These are phyloP conservation scores for Leptocoma aspasia DNA, from an alignment of 2,113 vertebrate species.

Conservation along the genomic window DNA sequence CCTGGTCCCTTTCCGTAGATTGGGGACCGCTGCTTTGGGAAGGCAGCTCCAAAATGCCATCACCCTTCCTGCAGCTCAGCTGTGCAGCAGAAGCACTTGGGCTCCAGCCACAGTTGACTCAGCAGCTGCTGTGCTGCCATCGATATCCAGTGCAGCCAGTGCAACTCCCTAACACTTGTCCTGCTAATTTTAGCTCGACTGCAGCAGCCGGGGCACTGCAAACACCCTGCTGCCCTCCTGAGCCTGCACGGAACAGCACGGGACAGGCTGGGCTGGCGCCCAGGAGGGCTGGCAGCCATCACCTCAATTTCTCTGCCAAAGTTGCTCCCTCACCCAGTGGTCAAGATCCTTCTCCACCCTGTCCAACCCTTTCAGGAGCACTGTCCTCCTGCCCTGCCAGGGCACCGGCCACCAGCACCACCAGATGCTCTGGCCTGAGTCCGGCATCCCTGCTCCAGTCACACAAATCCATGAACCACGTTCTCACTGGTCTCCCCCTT, in stretches of 20 bases:
- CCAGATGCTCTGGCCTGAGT: background rate
- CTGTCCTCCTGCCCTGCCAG: background rate
- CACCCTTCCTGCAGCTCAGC: background rate
- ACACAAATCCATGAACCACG: fast-evolving
- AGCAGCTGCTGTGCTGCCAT: background rate
- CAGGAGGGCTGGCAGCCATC: fast-evolving
- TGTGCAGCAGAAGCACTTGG: too few relatives aligned
- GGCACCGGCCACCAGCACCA: fast-evolving
- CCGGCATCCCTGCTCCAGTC: fast-evolving
- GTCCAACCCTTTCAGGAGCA: fast-evolving
- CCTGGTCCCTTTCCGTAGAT: fast-evolving
- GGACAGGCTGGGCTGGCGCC: background rate
- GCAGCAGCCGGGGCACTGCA: fast-evolving
- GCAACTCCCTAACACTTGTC: background rate
- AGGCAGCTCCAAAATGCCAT: background rate
- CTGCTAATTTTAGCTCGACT: fast-evolving
- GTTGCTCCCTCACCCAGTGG: background rate
- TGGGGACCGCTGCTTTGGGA: fast-evolving
- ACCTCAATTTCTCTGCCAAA: background rate
- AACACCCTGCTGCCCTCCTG: background rate
- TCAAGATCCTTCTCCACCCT: fast-evolving
- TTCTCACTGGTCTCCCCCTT: background rate
- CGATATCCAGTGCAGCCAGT: fast-evolving
- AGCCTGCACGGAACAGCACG: background rate
- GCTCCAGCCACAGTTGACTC: background rate